Conservation (phyloP, 2,113 vertebrate genomes). For the Myxocyprinus asiaticus region DNA sequence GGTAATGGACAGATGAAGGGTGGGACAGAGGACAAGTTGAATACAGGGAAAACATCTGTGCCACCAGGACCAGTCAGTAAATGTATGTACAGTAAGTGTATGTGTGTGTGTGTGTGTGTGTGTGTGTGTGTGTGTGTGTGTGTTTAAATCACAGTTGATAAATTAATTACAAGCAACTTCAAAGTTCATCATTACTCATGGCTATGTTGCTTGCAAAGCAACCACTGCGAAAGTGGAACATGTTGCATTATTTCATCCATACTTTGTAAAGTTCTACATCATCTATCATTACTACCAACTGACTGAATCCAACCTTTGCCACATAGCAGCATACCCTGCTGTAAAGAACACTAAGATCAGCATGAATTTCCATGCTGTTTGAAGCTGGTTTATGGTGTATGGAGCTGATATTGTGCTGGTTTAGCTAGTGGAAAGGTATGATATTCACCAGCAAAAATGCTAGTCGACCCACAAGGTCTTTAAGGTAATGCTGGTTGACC, state of each 20-base stretch:
- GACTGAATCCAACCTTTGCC: no score
- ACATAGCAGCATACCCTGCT: no score
- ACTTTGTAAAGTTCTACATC: no score
- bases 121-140: not conserved
- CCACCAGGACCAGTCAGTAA: constrained; percentile 7
- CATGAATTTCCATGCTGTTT: no score
- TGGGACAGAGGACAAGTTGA: constrained; percentile 38
- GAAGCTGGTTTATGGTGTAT: no score
- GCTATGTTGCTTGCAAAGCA: not conserved
- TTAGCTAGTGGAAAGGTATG: no score
- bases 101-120: constrained; percentile 19
- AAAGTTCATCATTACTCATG: not conserved
- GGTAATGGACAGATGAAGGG: constrained; percentile 52
- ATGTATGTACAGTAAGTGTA: not conserved
- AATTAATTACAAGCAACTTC: constrained; percentile 23
- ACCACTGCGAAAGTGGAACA: not conserved
- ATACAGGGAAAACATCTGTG: constrained; percentile 46
- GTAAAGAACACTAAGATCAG: no score
- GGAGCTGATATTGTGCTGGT: no score
- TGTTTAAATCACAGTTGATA: constrained; percentile 32
- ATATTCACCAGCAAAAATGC: no score
- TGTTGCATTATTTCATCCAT: not conserved
- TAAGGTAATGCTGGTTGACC: no score
- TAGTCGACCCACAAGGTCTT: no score
- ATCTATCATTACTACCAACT: no score